Percentiles rank a stretch among this genome's conserved stretches.
Conservation (phyloP, 2,797 vertebrate genomes). For the Typhlichthys eigenmanni region DNA sequence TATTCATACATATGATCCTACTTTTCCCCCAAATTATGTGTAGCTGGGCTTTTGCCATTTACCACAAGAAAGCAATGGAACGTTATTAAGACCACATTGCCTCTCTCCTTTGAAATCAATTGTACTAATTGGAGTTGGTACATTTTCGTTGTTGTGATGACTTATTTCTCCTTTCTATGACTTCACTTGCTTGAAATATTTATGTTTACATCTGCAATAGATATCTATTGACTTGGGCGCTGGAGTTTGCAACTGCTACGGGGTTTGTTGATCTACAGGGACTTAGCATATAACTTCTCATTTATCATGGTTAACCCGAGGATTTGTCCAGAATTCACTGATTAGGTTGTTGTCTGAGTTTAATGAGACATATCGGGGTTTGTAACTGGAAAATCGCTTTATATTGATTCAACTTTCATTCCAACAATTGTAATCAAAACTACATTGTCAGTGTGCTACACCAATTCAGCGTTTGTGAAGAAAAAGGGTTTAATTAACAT, state of each 20-base stretch:
- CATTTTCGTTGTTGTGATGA: constrained; percentile 43
- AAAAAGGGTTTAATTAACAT: not conserved
- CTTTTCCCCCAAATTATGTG: constrained; percentile 43
- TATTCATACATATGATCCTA: constrained; percentile 49
- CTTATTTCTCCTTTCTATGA: constrained; percentile 44
- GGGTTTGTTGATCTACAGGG: constrained; percentile 16
- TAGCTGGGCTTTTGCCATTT: constrained; percentile 45
- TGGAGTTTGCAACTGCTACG: not conserved
- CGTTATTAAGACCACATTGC: constrained; percentile 55
- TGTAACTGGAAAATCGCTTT: constrained; percentile 42
- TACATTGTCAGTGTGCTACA: constrained; percentile 12
- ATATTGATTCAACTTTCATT: constrained; percentile 48
- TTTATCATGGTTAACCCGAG: constrained; percentile 62
- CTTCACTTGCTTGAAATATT: constrained; percentile 58
- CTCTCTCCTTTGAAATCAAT: constrained; percentile 37
- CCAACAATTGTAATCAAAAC: constrained; percentile 16
- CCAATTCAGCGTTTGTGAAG: constrained; percentile 21
- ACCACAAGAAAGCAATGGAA: constrained; percentile 57
- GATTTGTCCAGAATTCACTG: constrained; percentile 52
- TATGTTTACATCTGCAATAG: constrained; percentile 51
- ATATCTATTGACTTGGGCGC: constrained; percentile 26
- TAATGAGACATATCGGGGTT: constrained; percentile 60
- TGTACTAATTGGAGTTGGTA: constrained; percentile 46
- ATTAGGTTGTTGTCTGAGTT: constrained; percentile 54
- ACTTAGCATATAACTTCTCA: constrained; percentile 26